phyloP scores from a whole-genome alignment of 2,797 vertebrate species.

The Erethizon dorsatum region DNA sequence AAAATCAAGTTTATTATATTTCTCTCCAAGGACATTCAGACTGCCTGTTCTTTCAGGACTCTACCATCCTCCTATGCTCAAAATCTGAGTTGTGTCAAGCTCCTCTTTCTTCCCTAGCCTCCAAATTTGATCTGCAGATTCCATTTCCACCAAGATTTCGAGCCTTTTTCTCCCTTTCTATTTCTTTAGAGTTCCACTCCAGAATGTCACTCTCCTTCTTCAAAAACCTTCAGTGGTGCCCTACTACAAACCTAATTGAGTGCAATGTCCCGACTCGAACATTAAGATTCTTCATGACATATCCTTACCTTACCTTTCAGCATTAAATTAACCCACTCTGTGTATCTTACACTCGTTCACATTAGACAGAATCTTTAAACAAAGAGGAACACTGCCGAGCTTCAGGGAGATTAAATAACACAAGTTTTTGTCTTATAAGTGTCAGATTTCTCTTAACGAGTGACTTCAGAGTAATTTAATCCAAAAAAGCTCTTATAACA shows the following conservation, averaged over 20 bases:
- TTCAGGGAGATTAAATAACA: not conserved
- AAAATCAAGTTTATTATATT: constrained; percentile 25
- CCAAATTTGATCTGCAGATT: not conserved
- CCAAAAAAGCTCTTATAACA: not conserved
- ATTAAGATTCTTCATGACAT: not conserved
- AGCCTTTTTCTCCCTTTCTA: not conserved
- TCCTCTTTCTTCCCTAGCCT: not conserved
- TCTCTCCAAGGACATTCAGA: not conserved
- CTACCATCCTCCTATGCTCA: not conserved
- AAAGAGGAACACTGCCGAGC: not conserved
- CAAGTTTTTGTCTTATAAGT: not conserved
- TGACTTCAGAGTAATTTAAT: constrained; percentile 37
- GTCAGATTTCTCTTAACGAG: not conserved
- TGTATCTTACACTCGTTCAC: not conserved
- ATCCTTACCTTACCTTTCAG: not conserved
- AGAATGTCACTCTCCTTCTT: not conserved
- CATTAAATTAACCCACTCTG: not conserved
- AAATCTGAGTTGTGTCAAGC: not conserved
- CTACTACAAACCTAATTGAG: not conserved
- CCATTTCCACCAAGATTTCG: not conserved
- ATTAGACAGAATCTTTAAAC: constrained; percentile 6
- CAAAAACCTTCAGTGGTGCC: not conserved
- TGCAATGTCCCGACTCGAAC: not conserved
- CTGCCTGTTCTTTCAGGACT: not conserved
- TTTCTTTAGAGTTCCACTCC: not conserved